phyloP scores from a whole-genome alignment of 2,113 vertebrate species.

The Circaetus gallicus region DNA sequence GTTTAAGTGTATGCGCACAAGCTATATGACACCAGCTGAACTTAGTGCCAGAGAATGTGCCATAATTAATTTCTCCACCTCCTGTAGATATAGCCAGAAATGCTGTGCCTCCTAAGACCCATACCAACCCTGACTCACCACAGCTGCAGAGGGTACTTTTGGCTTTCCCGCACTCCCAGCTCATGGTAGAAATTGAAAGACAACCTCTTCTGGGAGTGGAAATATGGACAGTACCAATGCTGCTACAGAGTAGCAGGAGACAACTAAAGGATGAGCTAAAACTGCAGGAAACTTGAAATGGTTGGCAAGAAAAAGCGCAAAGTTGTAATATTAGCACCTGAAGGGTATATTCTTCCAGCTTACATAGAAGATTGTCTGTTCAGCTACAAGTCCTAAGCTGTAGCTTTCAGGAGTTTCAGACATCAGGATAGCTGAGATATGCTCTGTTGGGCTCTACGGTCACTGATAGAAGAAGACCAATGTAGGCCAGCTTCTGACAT shows the following conservation, averaged over 20 bases:
- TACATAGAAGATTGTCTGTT: neutral
- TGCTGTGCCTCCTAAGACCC: neutral
- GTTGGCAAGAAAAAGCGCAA: neutral
- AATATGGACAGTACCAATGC: neutral
- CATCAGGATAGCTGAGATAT: neutral
- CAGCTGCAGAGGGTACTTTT: neutral
- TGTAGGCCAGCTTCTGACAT: neutral
- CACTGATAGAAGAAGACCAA: neutral
- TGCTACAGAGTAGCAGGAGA: neutral
- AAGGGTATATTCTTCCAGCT: neutral
- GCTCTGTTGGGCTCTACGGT: neutral
- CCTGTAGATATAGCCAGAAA: neutral
- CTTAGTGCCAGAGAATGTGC: neutral
- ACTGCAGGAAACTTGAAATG: neutral
- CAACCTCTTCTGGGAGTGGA: neutral
- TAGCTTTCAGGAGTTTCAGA: neutral
- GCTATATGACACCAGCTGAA: neutral
- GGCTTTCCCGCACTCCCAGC: neutral
- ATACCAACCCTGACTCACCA: rapidly evolving
- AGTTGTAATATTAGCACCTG: neutral
- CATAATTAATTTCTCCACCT: neutral
- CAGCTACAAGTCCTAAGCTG: neutral
- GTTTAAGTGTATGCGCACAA: neutral
- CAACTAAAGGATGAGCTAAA: neutral
- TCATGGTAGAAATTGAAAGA: neutral